Evolutionary conservation across 2,113 vertebrate species (phyloP), one percentile per base, ranked within the genome.

Genomic region (Rhizomys pruinosus): DNA sequence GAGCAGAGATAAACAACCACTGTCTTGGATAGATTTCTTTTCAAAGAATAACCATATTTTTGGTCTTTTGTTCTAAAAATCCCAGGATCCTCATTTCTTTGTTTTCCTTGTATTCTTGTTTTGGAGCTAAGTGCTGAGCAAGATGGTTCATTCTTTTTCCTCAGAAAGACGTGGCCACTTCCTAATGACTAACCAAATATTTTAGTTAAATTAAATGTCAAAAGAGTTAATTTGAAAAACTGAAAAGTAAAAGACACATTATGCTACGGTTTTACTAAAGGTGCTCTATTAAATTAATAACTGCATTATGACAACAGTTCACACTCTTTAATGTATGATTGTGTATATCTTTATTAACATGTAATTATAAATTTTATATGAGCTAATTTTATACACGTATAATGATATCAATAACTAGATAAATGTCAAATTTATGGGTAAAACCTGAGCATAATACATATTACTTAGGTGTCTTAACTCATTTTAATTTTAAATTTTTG

Each of bases 1-100:
- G 42, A 64, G 77, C 44, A 90, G 52, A 96, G 69, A 93, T 72
- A 95, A 96, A 89, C 47, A 94, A 47, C 25, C 29, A 34, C 81
- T 95, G 11, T 84, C 74, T 90, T 81, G 17, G 25, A 86, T n/a
- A 82, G 77, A 86, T 85, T 93, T 91, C 80, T 81, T 84, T 91
- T 80, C 59, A 73, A 82, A 87, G n/a, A 0, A 85, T 84, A 4
- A 72, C 10, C 77, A 13, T 17, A 34, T 52, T 84, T 88, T 88
- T n/a, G n/a, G 32, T 63, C 44, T 10, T 90, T 72, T 55, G 89
- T 61, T 68, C 63, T 91, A 27, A 90, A 89, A 27, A 93, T 17
- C 79, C 2, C 57, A 57, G 64, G 3, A 1, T 63, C 63, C 72
- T 84, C 25, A 16, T 91, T 61, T 93, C 23, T 68, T 94, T 86